phyloP scores from a whole-genome alignment of 2,797 vertebrate genomes.

The Cebuella pygmaea region DNA sequence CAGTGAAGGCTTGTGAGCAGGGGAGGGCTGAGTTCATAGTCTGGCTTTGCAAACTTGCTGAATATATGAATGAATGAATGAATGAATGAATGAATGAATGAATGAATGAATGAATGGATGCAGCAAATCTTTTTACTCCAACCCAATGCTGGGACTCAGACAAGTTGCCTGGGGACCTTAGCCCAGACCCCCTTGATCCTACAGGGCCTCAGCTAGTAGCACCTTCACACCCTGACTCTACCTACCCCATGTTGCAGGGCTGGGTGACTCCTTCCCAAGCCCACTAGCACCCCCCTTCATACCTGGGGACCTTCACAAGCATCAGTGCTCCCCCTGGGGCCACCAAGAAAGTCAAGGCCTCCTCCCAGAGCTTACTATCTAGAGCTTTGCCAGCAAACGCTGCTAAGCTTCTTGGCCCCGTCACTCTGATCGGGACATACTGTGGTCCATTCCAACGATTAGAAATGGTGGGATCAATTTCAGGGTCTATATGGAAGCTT shows the following conservation, averaged over 20 bases:
- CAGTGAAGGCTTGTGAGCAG: not conserved
- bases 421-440: not conserved
- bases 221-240: too few species aligned
- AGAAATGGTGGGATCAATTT: too few species aligned
- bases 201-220: not conserved
- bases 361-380: not conserved
- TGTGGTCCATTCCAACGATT: not conserved
- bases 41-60: not conserved
- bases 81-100: fast-evolving
- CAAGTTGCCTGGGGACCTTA: not conserved
- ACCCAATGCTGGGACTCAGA: not conserved
- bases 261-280: too few species aligned
- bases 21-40: not conserved
- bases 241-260: not conserved
- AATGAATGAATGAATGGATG: too few species aligned
- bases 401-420: not conserved
- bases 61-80: not conserved
- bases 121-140: not conserved
- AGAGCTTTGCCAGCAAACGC: too few species aligned
- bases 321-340: fast-evolving
- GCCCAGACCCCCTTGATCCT: not conserved
- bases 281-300: fast-evolving
- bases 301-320: not conserved
- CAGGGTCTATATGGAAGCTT: not conserved
- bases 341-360: not conserved